Percentiles rank a stretch among this genome's conserved stretches.
phyloP scores from a whole-genome alignment of 2,113 vertebrate genomes.

The Hepsetus odoe region DNA sequence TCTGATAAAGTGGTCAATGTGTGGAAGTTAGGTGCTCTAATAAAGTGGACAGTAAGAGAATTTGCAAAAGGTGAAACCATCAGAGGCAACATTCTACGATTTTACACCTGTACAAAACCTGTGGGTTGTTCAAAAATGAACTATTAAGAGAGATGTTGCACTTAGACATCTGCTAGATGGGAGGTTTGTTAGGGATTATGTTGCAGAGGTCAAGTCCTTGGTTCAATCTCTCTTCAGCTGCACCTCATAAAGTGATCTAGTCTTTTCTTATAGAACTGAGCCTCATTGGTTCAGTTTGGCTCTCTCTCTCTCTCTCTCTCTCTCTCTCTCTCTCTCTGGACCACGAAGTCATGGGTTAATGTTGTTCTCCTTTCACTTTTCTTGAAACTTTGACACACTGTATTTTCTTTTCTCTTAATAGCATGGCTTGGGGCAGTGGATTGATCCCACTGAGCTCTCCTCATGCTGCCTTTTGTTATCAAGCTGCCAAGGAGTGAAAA shows the following conservation, averaged over 20 bases:
- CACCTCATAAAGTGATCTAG: not conserved
- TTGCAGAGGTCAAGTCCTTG: not conserved
- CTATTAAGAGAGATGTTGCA: not conserved
- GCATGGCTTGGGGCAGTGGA: not conserved
- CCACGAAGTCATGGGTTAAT: not conserved
- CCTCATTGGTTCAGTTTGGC: slow-evolving; percentile 28
- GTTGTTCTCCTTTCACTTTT: not conserved
- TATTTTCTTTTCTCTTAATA: not conserved
- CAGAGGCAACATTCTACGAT: no score
- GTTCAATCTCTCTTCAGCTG: not conserved
- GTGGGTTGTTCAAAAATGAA: not conserved
- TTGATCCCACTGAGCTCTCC: not conserved
- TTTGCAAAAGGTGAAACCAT: no score
- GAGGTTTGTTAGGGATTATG: not conserved
- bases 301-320: not conserved
- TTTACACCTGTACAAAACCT: not conserved
- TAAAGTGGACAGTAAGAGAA: not conserved
- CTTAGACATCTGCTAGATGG: not conserved
- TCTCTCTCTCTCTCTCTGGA: not conserved
- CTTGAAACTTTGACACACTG: not conserved
- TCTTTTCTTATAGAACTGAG: not conserved
- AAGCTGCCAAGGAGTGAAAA: not conserved
- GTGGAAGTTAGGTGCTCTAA: not conserved
- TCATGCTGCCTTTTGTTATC: not conserved
- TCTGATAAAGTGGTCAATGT: not conserved